These are phyloP conservation scores for Pheosia gnoma DNA, from an alignment of 2,888 invertebrate species.

Conservation along the genomic window DNA sequence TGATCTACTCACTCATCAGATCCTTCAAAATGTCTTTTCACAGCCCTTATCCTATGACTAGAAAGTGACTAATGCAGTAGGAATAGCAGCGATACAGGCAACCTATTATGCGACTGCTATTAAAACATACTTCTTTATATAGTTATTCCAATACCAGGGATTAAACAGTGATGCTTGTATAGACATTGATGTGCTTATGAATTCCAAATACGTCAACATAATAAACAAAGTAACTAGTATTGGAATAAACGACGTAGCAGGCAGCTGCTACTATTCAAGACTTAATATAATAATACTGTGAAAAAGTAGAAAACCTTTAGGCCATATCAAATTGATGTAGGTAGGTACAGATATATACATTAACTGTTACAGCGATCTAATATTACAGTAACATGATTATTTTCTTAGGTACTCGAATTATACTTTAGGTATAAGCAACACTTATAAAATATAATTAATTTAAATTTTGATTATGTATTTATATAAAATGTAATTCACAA, in stretches of 20 bases:
- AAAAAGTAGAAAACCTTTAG: slow-evolving; percentile 66
- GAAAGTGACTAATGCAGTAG: slow-evolving; percentile 55
- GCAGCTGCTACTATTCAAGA: slow-evolving; percentile 27
- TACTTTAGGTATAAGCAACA: not conserved
- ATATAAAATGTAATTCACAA: slow-evolving; percentile 18
- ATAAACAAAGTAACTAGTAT: not conserved
- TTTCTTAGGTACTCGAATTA: slow-evolving; percentile 18
- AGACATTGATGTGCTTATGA: no score
- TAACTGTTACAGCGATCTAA: slow-evolving; percentile 12
- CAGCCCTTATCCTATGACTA: slow-evolving; percentile 79
- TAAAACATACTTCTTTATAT: not conserved
- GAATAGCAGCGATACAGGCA: slow-evolving; percentile 17
- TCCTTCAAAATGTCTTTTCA: slow-evolving; percentile 67
- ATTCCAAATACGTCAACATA: no score
- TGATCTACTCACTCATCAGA: slow-evolving; percentile 9
- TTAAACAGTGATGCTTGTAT: no score
- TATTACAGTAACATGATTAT: slow-evolving; percentile 12
- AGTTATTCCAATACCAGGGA: not conserved
- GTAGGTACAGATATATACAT: slow-evolving; percentile 10
- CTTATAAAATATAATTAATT: not conserved
- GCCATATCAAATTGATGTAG: slow-evolving; percentile 25
- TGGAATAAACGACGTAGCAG: not conserved
- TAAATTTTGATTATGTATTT: slow-evolving; percentile 8
- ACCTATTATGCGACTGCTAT: not conserved
- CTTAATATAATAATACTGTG: slow-evolving; percentile 66